Conservation (phyloP, 1,140 invertebrate genomes). For the Anastrepha ludens region DNA sequence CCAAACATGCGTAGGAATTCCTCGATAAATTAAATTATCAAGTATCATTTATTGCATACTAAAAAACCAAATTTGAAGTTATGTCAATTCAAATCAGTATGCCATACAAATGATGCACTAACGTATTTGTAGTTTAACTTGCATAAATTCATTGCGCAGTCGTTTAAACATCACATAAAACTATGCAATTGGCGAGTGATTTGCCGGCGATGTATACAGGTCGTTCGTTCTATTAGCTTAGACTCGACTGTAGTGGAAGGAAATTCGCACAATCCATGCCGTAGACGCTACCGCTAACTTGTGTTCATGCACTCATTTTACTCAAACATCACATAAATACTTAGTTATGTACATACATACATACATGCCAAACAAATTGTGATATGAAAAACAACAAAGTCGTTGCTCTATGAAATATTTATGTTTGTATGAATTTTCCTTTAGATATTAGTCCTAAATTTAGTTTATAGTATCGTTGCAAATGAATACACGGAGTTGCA, state of each 20-base stretch:
- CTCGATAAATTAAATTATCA: neutral
- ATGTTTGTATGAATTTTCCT: neutral
- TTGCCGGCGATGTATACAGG: too few relatives aligned
- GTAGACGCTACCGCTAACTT: neutral
- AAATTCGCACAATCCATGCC: neutral
- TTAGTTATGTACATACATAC: too few relatives aligned
- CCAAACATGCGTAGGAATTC: slow-evolving; percentile 48
- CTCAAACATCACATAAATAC: too few relatives aligned
- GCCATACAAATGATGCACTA: neutral
- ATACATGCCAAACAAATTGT: slow-evolving; percentile 1
- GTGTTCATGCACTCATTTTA: too few relatives aligned
- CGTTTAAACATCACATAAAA: too few relatives aligned
- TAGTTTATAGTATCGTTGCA: slow-evolving; percentile 27
- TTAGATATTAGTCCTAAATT: slow-evolving; percentile 9
- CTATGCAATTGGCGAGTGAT: too few relatives aligned
- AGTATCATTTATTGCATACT: neutral
- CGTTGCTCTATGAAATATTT: neutral
- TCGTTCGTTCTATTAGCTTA: too few relatives aligned
- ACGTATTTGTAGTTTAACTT: neutral
- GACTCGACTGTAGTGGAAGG: too few relatives aligned
- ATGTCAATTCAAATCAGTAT: neutral
- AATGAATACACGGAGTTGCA: neutral
- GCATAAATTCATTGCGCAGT: neutral
- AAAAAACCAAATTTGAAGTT: neutral
- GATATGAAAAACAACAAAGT: neutral